Conservation (phyloP, 2,113 vertebrate species). For the Sinocyclocheilus anshuiensis region DNA sequence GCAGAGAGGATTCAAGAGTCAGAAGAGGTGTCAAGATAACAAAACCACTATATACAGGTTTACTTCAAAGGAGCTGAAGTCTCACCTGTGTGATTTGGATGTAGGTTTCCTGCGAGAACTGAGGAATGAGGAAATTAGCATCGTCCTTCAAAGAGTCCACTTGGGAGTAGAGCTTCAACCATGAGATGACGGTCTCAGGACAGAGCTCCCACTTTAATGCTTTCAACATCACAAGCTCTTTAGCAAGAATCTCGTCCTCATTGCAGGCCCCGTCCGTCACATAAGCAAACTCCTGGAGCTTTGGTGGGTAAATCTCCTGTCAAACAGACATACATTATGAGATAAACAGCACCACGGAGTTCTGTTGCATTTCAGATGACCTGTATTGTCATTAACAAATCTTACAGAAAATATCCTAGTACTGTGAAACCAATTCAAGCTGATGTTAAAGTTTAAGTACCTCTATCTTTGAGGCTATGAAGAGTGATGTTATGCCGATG, state of each 20-base stretch:
- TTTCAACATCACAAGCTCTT: slow-evolving; percentile 89
- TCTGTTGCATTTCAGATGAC: not conserved
- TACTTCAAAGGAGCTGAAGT: not conserved
- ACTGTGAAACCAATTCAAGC: not conserved
- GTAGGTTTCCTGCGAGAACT: slow-evolving; percentile 94
- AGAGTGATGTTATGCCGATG: slow-evolving; percentile 92
- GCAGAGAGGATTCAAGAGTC: slow-evolving; percentile 13
- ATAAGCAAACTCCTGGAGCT: slow-evolving; percentile 93
- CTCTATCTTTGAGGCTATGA: slow-evolving; percentile 96
- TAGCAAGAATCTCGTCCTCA: slow-evolving; percentile 89
- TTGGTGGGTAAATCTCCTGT: slow-evolving; percentile 98
- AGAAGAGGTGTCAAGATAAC: not conserved
- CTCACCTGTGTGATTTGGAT: slow-evolving; percentile 92
- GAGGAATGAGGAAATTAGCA: slow-evolving; percentile 89
- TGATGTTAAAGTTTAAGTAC: slow-evolving; percentile 68
- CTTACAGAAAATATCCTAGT: not conserved
- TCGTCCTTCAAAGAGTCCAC: slow-evolving; percentile 87
- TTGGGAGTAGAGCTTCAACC: slow-evolving; percentile 95
- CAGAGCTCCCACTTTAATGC: slow-evolving; percentile 94
- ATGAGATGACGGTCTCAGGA: slow-evolving; percentile 90
- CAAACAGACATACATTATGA: not conserved
- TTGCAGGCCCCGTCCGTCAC: slow-evolving; percentile 96
- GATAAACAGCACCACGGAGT: not conserved
- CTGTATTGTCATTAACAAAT: no score
- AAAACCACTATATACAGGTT: not conserved